These are phyloP conservation scores for Anarsia innoxiella DNA, from an alignment of 2,888 invertebrate species.

Conservation along the genomic window DNA sequence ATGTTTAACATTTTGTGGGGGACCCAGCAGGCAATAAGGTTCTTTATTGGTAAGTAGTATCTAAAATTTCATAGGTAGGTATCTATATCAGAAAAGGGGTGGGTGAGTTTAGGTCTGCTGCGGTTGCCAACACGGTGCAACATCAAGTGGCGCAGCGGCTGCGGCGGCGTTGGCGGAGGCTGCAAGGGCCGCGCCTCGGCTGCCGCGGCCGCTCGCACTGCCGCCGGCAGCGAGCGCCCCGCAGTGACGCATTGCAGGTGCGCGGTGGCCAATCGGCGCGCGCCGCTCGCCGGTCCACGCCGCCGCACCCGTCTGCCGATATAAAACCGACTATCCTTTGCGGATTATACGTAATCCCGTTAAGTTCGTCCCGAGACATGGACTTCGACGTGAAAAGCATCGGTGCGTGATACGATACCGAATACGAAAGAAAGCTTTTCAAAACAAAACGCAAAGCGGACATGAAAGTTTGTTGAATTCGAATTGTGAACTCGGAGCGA, in stretches of 20 bases:
- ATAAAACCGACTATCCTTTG: conserved; percentile 79
- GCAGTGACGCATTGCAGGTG: conserved; percentile 91
- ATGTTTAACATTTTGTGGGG: no score
- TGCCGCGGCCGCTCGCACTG: conserved; percentile 45
- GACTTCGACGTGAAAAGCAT: conserved; percentile 60
- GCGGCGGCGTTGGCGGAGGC: conserved; percentile 26
- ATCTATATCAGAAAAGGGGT: neutral
- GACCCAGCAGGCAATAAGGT: no score
- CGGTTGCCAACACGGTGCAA: neutral
- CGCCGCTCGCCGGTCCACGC: conserved; percentile 82
- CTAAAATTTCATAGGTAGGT: no score
- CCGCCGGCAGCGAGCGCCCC: conserved; percentile 36
- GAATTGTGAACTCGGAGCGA: conserved; percentile 65
- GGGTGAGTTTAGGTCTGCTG: neutral
- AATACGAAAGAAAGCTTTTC: no score
- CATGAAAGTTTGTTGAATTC: conserved; percentile 61
- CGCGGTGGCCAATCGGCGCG: conserved; percentile 85
- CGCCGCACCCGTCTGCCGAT: conserved; percentile 83
- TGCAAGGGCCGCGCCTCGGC: conserved; percentile 25
- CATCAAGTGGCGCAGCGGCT: conserved; percentile 16
- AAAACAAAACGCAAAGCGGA: conserved; percentile 56
- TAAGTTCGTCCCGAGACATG: conserved; percentile 70
- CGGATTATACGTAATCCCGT: conserved; percentile 77
- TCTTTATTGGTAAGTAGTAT: no score
- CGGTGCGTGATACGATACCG: conserved; percentile 44